Evolutionary conservation across 2,888 invertebrate species (phyloP), one percentile per base, ranked within the genome.

Genomic region (Diaprepes abbreviatus): DNA sequence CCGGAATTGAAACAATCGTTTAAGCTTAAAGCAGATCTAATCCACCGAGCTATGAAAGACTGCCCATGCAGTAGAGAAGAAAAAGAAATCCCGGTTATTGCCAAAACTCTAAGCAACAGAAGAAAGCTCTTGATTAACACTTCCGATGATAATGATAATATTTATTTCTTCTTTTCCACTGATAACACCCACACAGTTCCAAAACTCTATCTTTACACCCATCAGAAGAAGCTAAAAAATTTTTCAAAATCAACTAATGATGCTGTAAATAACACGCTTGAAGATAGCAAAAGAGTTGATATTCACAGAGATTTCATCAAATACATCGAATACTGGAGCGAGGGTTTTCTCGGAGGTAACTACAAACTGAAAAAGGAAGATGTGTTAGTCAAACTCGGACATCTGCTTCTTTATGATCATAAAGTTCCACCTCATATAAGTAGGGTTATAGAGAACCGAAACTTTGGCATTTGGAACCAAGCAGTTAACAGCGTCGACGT

Each of bases 331-430:
- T 65, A 74, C n/a, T 78, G 77, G 77, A 62, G 64, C 4, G 68
- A 73, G 0, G 76, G 76, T 10, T 58, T 52, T 28, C 31, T 77
- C 12, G 77, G 76, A 14, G 77, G 77, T 1, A 72, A 73, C 31
- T 77, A 75, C 63, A 70, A 72, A 9, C 57, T 78, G 17, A 75
- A 67, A 5, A 78, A 75, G 68, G 72, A 71, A 36, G 77, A 77
- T 43, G 69, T 76, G 10, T 36, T 75, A 14, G 65, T 78, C 5
- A 78, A 76, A 64, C 12, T 78, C n/a, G 76, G 75, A 0, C 74
- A 78, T 45, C 55, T 78, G 14, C 60, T 78, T 6, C 54, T 78
- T 33, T 55, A 16, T 6, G 59, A 59, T 1, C 75, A 62, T 38
- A 63, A 65, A 12, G 48, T 71, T 10, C 38, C 65, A 6, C 74